A percentile compares a stretch with the other conserved stretches of the same genome.
Conservation (phyloP, 2,113 vertebrate genomes). For the Psephotus haematonotus region DNA sequence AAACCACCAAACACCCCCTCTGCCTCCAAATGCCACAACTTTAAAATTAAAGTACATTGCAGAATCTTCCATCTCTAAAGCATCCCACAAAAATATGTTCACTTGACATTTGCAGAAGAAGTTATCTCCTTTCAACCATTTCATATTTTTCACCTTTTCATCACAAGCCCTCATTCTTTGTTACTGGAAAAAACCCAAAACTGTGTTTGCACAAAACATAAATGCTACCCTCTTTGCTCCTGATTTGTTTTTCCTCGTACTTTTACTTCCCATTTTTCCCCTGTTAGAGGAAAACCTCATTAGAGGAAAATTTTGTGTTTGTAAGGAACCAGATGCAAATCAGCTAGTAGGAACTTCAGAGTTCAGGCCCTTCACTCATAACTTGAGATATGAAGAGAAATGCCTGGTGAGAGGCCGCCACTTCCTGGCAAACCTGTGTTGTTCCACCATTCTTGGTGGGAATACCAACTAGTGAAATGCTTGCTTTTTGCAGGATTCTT, state of each 20-base stretch:
- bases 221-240: background rate
- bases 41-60: background rate
- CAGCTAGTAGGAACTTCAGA: background rate
- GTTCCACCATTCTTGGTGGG: background rate
- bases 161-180: background rate
- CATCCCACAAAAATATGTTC: background rate
- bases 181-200: background rate
- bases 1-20: accelerated
- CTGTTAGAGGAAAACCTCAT: background rate
- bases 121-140: background rate
- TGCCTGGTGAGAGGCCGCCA: background rate
- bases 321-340: background rate
- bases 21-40: background rate
- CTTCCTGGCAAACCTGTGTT: background rate
- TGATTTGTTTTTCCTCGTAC: background rate
- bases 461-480: background rate
- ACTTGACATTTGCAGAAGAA: background rate
- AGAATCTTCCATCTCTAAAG: background rate
- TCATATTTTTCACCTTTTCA: background rate
- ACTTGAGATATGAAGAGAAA: background rate
- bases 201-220: background rate
- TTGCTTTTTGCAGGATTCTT: background rate
- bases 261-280: background rate
- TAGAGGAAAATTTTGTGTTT: background rate
- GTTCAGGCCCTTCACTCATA: background rate